Evolutionary conservation across 2,113 vertebrate species (phyloP).

Genomic region (Arenaria interpres): DNA sequence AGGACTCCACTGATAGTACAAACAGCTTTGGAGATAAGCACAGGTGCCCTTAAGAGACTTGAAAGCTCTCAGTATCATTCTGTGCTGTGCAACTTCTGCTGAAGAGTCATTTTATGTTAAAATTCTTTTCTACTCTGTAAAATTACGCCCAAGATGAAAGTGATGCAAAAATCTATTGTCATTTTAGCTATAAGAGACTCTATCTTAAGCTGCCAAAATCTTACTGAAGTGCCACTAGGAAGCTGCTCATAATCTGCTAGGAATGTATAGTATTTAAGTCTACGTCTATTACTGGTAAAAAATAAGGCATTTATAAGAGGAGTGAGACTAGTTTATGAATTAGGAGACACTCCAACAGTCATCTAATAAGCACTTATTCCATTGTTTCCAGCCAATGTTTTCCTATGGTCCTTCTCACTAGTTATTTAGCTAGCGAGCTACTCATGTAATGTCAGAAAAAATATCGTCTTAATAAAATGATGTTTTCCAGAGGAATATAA

Average conservation of each 20-base stretch:
- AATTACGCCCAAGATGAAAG: not conserved
- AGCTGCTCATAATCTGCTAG: not conserved
- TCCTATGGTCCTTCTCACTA: not conserved
- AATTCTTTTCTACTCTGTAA: not conserved
- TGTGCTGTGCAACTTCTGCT: not conserved
- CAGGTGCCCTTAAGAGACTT: not conserved
- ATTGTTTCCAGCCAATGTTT: not conserved
- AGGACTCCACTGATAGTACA: not conserved
- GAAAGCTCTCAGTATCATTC: not conserved
- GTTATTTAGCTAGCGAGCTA: not conserved
- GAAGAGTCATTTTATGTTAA: not conserved
- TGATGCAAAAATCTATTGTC: not conserved
- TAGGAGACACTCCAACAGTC: not conserved
- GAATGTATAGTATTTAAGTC: not conserved
- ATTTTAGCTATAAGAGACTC: not conserved
- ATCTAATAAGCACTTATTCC: not conserved
- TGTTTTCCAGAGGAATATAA: not conserved
- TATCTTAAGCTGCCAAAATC: not conserved
- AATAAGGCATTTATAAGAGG: not conserved
- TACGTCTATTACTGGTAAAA: not conserved
- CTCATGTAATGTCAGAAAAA: not conserved
- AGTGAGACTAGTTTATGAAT: not conserved
- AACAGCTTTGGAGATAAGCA: not conserved
- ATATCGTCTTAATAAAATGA: not conserved
- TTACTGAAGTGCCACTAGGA: not conserved